Evolutionary conservation across 2,888 invertebrate species (phyloP).

Genomic region (Plebejus anna): DNA sequence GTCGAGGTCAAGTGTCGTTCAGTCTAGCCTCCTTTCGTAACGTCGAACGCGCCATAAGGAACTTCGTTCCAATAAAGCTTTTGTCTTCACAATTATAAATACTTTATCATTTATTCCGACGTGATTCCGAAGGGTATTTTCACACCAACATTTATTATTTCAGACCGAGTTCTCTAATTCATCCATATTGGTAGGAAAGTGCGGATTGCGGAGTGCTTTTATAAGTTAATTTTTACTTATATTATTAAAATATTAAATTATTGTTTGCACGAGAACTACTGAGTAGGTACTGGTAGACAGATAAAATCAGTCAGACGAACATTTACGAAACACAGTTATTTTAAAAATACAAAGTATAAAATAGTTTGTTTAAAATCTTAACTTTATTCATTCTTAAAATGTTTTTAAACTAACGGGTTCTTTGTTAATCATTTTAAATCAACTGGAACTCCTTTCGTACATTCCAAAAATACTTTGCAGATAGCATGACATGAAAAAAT

Average conservation of each 20-base stretch:
- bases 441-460: slow-evolving; percentile 1
- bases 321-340: not conserved
- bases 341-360: not conserved
- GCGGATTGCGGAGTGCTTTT: not conserved
- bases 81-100: not conserved
- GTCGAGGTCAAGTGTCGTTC: too few species aligned
- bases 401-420: not conserved
- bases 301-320: not conserved
- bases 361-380: not conserved
- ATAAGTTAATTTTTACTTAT: not conserved
- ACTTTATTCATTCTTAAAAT: not conserved
- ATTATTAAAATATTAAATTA: not conserved
- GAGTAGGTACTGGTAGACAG: not conserved
- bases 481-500: slow-evolving; percentile 10
- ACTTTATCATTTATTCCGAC: not conserved
- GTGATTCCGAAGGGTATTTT: not conserved
- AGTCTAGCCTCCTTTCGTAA: too few species aligned
- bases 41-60: too few species aligned
- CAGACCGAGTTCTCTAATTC: not conserved
- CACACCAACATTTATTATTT: not conserved
- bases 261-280: not conserved
- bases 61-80: not conserved
- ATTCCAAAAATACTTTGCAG: slow-evolving; percentile 13
- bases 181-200: not conserved
- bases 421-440: not conserved